Percentiles rank a stretch among this genome's conserved stretches.
phyloP scores from a whole-genome alignment of 2,113 vertebrate genomes.

The Raja brachyura region DNA sequence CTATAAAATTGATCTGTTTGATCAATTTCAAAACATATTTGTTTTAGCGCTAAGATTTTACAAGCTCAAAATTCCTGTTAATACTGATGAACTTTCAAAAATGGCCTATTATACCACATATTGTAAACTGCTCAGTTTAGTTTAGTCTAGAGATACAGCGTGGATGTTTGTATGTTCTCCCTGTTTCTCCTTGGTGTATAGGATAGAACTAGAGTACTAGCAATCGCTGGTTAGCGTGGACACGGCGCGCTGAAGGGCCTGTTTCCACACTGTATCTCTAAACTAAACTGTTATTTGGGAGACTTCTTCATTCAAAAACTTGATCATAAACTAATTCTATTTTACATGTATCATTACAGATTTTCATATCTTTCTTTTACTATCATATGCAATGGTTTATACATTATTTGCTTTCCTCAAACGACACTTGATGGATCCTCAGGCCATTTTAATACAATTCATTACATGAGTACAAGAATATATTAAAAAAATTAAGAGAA shows the following conservation, averaged over 20 bases:
- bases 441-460: neutral
- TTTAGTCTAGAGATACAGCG: no score
- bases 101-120: neutral
- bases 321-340: neutral
- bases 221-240: no score
- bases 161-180: no score
- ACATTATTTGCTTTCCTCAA: slow-evolving; percentile 2
- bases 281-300: neutral
- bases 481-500: neutral
- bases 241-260: no score
- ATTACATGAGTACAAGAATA: neutral
- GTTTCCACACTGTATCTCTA: no score
- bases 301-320: neutral
- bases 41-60: neutral
- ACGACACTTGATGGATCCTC: neutral
- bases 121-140: neutral
- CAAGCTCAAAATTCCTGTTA: neutral
- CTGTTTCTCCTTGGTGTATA: no score
- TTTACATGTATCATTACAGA: neutral
- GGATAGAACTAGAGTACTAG: no score
- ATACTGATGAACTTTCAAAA: neutral
- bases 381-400: neutral
- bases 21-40: neutral
- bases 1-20: neutral
- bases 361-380: neutral